phyloP scores from a whole-genome alignment of 2,888 invertebrate genomes.

The Drosophila kokeensis region DNA sequence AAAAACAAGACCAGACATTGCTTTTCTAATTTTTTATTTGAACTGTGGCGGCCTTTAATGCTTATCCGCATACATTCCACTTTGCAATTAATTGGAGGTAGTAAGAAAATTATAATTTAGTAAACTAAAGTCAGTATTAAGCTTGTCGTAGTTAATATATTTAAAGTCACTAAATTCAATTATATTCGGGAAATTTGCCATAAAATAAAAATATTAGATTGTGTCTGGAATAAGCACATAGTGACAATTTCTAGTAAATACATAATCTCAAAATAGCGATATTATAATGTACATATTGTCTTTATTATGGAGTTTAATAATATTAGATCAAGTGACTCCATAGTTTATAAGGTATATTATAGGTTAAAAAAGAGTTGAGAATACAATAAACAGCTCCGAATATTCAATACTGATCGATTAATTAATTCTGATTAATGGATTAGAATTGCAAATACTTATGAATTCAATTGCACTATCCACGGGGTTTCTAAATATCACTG shows the following conservation, averaged over 20 bases:
- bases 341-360: not conserved
- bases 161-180: not conserved
- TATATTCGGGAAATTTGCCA: not conserved
- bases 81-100: not conserved
- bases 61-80: not conserved
- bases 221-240: not conserved
- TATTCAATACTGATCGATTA: not conserved
- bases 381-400: not conserved
- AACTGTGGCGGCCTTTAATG: not conserved
- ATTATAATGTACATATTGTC: not conserved
- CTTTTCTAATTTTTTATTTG: not conserved
- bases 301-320: not conserved
- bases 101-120: not conserved
- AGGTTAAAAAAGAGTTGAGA: not conserved
- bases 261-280: not conserved
- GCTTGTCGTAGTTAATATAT: not conserved
- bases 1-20: too few species aligned
- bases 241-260: not conserved
- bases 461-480: not conserved
- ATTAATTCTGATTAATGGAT: not conserved
- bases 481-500: not conserved
- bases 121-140: not conserved
- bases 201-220: not conserved
- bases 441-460: not conserved
- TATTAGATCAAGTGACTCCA: not conserved